These are phyloP conservation scores for Melanostigma gelatinosum DNA, from an alignment of 2,113 vertebrate species.

Conservation along the genomic window DNA sequence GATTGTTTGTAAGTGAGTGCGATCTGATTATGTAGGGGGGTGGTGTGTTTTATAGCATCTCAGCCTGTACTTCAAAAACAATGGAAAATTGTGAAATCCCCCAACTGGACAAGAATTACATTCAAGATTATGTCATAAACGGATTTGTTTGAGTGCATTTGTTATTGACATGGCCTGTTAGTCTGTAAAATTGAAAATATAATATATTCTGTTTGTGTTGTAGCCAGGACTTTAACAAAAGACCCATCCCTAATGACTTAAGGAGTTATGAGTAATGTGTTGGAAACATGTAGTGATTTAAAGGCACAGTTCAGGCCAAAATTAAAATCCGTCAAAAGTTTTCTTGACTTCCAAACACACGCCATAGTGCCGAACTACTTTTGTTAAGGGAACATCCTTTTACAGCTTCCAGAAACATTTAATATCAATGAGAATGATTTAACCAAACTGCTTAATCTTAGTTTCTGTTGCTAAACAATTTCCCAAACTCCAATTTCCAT, in stretches of 20 bases:
- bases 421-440: slow-evolving; percentile 1
- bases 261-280: not conserved
- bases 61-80: not conserved
- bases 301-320: not conserved
- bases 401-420: slow-evolving; percentile 4
- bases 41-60: not conserved
- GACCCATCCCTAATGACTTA: not conserved
- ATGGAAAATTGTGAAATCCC: not conserved
- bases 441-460: not conserved
- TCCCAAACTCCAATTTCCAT: slow-evolving; percentile 9
- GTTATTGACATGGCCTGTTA: not conserved
- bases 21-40: not conserved
- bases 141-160: not conserved
- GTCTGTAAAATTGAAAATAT: not conserved
- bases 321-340: not conserved
- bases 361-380: slow-evolving; percentile 19
- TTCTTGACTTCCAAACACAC: not conserved
- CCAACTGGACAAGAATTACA: not conserved
- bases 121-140: not conserved
- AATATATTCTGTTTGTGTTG: not conserved
- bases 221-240: not conserved
- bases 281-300: slow-evolving; percentile 1
- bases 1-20: not conserved
- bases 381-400: not conserved
- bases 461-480: not conserved